phyloP scores from a whole-genome alignment of 2,888 invertebrate genomes.

The Perdita meconis region DNA sequence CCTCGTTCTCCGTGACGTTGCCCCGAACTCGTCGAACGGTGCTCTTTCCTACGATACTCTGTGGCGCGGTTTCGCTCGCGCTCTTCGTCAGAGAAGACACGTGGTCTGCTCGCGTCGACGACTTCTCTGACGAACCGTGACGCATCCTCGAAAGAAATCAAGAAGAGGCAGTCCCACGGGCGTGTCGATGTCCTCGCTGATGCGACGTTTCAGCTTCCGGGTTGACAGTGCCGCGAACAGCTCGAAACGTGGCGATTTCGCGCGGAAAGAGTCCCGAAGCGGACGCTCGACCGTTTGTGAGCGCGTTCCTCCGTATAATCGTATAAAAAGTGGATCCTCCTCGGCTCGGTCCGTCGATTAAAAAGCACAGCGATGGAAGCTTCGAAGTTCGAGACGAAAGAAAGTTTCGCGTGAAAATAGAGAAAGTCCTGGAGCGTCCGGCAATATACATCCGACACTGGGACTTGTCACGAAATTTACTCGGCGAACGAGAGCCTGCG shows the following conservation, averaged over 20 bases:
- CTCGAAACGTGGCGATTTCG: constrained; percentile 17
- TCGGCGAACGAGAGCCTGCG: not conserved
- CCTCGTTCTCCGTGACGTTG: not conserved
- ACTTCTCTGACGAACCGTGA: constrained; percentile 14
- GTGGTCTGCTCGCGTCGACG: constrained; percentile 1
- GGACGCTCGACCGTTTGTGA: constrained; percentile 16
- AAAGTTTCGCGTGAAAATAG: constrained; percentile 40
- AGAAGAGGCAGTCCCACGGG: constrained; percentile 21
- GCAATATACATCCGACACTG: constrained; percentile 29
- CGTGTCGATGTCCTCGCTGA: not conserved
- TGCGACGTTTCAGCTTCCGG: not conserved
- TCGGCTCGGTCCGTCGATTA: constrained; percentile 53
- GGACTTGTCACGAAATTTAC: constrained; percentile 11
- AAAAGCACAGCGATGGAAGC: constrained; percentile 61
- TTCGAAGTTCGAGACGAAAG: constrained; percentile 48
- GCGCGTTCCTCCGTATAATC: constrained; percentile 52
- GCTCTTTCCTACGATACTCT: not conserved
- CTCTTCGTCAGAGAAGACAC: constrained; percentile 10
- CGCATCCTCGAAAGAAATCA: constrained; percentile 20
- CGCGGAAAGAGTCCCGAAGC: constrained; percentile 29
- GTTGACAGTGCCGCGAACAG: constrained; percentile 6
- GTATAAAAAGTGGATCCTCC: constrained; percentile 76
- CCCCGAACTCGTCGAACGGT: constrained; percentile 25
- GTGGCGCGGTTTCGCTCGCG: too few species aligned
- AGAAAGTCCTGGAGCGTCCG: constrained; percentile 35